A percentile compares a stretch with the other conserved stretches of the same genome.
Conservation (phyloP, 1,140 invertebrate genomes). For the Zaprionus gabonicus region DNA sequence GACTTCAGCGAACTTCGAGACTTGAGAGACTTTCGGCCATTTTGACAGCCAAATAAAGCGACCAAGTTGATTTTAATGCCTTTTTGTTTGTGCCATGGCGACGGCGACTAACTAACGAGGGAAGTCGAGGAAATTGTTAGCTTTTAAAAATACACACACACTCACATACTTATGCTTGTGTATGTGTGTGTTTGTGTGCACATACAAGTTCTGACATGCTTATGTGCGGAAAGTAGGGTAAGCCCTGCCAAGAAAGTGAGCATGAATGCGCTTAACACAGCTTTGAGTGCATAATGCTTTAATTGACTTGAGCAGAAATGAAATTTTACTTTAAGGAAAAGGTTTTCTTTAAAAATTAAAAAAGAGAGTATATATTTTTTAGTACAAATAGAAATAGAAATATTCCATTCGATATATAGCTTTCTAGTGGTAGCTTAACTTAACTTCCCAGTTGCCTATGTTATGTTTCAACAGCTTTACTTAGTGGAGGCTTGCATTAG, state of each 20-base stretch:
- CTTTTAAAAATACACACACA: conserved; percentile 34
- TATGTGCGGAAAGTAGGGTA: conserved; percentile 3
- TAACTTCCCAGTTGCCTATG: too few relatives aligned
- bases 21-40: conserved; percentile 50
- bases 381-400: background rate
- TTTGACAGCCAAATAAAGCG: conserved; percentile 54
- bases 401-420: too few relatives aligned
- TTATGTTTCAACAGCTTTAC: too few relatives aligned
- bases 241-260: conserved; percentile 4
- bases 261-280: background rate
- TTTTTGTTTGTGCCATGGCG: conserved; percentile 21
- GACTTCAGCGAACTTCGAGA: conserved; percentile 48
- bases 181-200: background rate
- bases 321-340: background rate
- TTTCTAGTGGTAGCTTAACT: too few relatives aligned
- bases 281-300: background rate
- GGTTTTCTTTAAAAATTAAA: too few relatives aligned
- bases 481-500: background rate
- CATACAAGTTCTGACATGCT: background rate
- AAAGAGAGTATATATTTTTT: background rate
- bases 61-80: conserved; percentile 55
- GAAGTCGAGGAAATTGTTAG: conserved; percentile 36
- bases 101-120: conserved; percentile 34
- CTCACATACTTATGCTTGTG: background rate
- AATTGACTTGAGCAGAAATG: background rate